phyloP scores from a whole-genome alignment of 2,113 vertebrate species.

The Gasterosteus aculeatus region DNA sequence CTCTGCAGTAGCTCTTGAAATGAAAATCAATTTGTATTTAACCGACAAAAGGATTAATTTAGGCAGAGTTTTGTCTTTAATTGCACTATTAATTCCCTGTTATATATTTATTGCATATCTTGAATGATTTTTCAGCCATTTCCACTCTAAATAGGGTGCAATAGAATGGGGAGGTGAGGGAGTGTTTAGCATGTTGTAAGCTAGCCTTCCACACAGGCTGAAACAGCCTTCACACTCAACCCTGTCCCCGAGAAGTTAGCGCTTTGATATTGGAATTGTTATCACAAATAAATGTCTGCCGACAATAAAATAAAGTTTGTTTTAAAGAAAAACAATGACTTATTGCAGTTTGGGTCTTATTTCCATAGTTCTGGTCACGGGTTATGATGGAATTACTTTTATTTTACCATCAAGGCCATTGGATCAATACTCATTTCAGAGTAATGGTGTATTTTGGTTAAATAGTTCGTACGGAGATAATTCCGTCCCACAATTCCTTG shows the following conservation, averaged over 20 bases:
- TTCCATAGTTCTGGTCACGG: background rate
- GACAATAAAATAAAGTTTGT: background rate
- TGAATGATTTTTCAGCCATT: background rate
- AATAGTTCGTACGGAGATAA: too few relatives aligned
- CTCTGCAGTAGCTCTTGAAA: background rate
- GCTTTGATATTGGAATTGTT: background rate
- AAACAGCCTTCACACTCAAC: background rate
- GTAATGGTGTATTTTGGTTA: too few relatives aligned
- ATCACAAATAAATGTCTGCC: background rate
- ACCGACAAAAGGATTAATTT: background rate
- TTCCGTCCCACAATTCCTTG: too few relatives aligned
- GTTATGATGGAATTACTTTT: background rate
- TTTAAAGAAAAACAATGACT: conserved; percentile 1
- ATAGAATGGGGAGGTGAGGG: background rate
- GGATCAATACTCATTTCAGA: background rate
- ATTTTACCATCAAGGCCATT: too few relatives aligned
- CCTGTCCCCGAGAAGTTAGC: too few relatives aligned
- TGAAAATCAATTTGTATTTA: background rate
- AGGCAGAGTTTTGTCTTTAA: background rate
- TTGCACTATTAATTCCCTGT: conserved; percentile 8
- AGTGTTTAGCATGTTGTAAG: background rate
- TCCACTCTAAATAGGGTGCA: background rate
- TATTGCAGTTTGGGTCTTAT: background rate
- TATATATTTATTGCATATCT: conserved; percentile 17
- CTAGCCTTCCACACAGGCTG: background rate